Percentiles rank a stretch among this genome's conserved stretches.
Evolutionary conservation across 1,140 invertebrate species (phyloP).

Genomic region (Caerostris extrusa): DNA sequence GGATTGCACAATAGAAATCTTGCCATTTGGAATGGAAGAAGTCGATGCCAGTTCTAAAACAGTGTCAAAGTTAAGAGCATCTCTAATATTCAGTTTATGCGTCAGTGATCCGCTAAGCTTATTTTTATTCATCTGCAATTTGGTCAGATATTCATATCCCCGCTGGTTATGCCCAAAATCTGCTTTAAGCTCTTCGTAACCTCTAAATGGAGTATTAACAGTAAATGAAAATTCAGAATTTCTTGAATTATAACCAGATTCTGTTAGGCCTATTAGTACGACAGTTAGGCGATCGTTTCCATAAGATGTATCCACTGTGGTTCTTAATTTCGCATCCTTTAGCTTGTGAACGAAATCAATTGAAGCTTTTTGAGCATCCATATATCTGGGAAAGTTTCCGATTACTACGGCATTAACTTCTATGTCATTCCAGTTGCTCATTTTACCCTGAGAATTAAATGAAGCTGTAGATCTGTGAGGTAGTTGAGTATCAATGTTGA

Average conservation of each 20-base stretch:
- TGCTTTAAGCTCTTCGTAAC: conserved; percentile 70
- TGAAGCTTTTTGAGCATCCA: conserved; percentile 53
- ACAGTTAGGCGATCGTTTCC: conserved; percentile 59
- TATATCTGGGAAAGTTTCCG: conserved; percentile 34
- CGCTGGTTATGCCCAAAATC: conserved; percentile 55
- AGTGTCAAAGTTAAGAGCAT: conserved; percentile 65
- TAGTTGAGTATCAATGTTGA: conserved; percentile 53
- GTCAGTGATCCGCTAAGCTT: conserved; percentile 29
- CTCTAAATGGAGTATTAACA: conserved; percentile 64
- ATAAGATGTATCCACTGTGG: conserved; percentile 45
- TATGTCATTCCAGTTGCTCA: conserved; percentile 34
- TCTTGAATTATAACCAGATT: background rate
- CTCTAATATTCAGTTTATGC: conserved; percentile 35
- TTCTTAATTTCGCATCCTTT: conserved; percentile 53
- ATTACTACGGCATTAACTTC: conserved; percentile 67
- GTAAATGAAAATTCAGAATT: conserved; percentile 50
- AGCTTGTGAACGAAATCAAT: conserved; percentile 73
- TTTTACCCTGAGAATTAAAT: conserved; percentile 66
- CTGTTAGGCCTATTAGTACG: conserved; percentile 27
- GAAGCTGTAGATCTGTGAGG: conserved; percentile 41
- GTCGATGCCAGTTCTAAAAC: conserved; percentile 16
- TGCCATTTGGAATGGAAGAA: background rate
- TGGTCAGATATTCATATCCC: conserved; percentile 50
- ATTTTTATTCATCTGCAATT: conserved; percentile 65
- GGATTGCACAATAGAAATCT: conserved; percentile 44